phyloP scores from a whole-genome alignment of 2,888 invertebrate genomes.

The Apamea epomidion region DNA sequence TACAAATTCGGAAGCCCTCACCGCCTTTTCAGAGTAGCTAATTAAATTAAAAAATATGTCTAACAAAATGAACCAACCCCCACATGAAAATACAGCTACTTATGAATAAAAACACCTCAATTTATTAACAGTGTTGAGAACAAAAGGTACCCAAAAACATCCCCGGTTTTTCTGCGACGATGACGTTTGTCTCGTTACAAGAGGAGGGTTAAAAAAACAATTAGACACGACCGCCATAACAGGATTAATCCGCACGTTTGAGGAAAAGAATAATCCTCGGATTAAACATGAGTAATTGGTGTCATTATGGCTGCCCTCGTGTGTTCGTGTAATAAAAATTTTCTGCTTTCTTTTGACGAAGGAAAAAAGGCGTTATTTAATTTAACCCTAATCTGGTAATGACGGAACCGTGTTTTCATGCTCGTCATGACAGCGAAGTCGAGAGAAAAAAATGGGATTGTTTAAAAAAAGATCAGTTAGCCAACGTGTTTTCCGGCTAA shows the following conservation, averaged over 20 bases:
- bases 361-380: conserved; percentile 59
- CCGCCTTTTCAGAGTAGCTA: no score
- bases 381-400: conserved; percentile 43
- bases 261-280: conserved; percentile 72
- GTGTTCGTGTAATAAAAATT: conserved; percentile 50
- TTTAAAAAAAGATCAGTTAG: background rate
- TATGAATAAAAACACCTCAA: conserved; percentile 30
- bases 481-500: background rate
- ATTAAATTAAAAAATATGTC: conserved; percentile 7
- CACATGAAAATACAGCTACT: background rate
- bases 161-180: conserved; percentile 43
- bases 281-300: conserved; percentile 78
- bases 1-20: background rate
- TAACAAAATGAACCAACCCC: conserved; percentile 1
- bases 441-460: background rate
- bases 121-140: conserved; percentile 41
- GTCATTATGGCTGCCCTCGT: conserved; percentile 69
- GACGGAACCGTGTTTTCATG: conserved; percentile 10
- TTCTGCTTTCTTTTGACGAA: conserved; percentile 45
- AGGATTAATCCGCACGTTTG: conserved; percentile 70
- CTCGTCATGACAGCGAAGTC: background rate
- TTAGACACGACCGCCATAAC: conserved; percentile 69
- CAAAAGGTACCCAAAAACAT: conserved; percentile 39
- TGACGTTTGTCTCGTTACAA: conserved; percentile 60
- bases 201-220: conserved; percentile 72